These are phyloP conservation scores for Subacronicta megacephala DNA, from an alignment of 2,888 invertebrate genomes.

Conservation along the genomic window DNA sequence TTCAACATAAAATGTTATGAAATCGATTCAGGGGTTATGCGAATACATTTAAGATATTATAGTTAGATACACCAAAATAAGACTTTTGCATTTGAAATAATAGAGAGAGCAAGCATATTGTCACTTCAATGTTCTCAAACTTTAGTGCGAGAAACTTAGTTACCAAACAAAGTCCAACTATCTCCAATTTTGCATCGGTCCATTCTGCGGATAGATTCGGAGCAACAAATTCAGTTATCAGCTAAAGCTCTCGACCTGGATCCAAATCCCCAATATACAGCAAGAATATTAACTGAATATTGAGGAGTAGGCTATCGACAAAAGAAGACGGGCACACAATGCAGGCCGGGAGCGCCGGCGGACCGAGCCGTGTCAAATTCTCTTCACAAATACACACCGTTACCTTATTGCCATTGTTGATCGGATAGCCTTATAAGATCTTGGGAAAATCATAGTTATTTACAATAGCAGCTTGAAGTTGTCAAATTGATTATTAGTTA, in stretches of 20 bases:
- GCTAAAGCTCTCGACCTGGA: conserved; percentile 21
- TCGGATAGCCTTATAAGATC: conserved; percentile 21
- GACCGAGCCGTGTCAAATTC: conserved; percentile 45
- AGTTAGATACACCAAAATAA: not conserved
- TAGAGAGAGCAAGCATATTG: too few species aligned
- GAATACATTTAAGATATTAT: not conserved
- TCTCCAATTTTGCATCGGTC: conserved; percentile 4
- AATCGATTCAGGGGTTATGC: not conserved
- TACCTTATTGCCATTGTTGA: conserved; percentile 42
- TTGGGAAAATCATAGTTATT: conserved; percentile 20
- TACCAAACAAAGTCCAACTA: conserved; percentile 35
- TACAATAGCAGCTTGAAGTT: not conserved
- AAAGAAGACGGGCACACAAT: conserved; percentile 48
- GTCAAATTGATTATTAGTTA: too few species aligned
- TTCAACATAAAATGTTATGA: not conserved
- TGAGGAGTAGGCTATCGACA: conserved; percentile 39
- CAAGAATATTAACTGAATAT: conserved; percentile 38
- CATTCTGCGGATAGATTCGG: conserved; percentile 14
- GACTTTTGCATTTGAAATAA: not conserved
- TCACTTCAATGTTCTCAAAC: conserved; percentile 23
- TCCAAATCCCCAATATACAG: conserved; percentile 31
- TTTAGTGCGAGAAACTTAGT: conserved; percentile 32
- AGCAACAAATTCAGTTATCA: conserved; percentile 41
- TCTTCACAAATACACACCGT: conserved; percentile 36
- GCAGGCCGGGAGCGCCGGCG: conserved; percentile 26